Conservation (phyloP, 37 sponge, comb jelly and placozoan species). For the Amphimedon queenslandica region DNA sequence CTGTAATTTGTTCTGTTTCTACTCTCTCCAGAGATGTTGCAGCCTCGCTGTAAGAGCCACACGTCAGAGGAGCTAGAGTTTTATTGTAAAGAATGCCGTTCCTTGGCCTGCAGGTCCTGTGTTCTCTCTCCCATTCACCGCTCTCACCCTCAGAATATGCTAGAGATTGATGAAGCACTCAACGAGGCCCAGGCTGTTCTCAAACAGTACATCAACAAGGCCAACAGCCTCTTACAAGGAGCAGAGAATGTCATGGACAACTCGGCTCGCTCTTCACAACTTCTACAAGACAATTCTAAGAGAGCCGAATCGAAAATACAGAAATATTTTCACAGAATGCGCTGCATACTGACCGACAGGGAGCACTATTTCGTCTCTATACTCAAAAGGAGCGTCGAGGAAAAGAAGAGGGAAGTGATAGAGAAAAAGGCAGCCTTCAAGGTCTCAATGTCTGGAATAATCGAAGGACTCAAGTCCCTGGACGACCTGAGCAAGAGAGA, state of each 20-base stretch:
- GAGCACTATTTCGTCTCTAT: constrained; percentile 3
- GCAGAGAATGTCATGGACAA: constrained; percentile 3
- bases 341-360: constrained; percentile 3
- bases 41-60: constrained; percentile 22
- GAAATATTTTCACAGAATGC: constrained; percentile 19
- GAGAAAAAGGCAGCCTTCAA: background rate
- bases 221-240: background rate
- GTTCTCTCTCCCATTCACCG: constrained; percentile 27
- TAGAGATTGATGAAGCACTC: constrained; percentile 12
- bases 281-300: background rate
- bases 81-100: constrained; percentile 22
- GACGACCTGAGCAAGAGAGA: background rate
- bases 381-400: background rate
- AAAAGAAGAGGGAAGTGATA: background rate
- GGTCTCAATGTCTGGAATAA: background rate
- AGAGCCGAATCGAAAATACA: background rate
- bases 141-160: constrained; percentile 4
- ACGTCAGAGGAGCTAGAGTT: constrained; percentile 23
- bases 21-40: too few species aligned
- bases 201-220: background rate
- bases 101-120: constrained; percentile 32
- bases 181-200: background rate
- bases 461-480: background rate
- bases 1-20: too few species aligned
- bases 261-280: background rate